Conservation (phyloP, 2,113 vertebrate species). For the Elephantulus edwardii region DNA sequence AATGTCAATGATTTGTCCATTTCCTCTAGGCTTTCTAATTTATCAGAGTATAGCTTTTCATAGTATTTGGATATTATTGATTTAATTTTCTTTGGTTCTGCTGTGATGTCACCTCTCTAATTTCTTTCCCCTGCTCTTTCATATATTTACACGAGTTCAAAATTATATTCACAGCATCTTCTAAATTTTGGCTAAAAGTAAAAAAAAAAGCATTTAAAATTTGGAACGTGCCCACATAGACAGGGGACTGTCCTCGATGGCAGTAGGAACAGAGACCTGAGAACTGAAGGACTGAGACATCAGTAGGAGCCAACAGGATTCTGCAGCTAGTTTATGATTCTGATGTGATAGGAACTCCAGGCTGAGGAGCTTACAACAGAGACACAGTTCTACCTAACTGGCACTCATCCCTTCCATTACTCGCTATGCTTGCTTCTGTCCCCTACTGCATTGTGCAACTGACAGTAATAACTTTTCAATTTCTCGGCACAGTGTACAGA, state of each 20-base stretch:
- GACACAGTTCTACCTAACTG: conserved; percentile 88
- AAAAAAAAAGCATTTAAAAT: conserved; percentile 85
- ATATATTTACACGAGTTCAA: conserved; percentile 98
- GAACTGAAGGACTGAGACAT: conserved; percentile 77
- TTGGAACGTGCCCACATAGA: conserved; percentile 86
- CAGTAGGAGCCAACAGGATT: conserved; percentile 83
- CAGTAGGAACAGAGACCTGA: conserved; percentile 71
- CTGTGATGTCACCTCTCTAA: too few relatives aligned
- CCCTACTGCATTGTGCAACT: conserved; percentile 99
- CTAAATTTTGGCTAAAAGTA: conserved; percentile 90
- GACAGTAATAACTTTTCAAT: conserved; percentile 99
- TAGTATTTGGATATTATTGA: too few relatives aligned
- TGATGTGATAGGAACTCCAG: conserved; percentile 60
- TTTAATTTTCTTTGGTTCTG: too few relatives aligned
- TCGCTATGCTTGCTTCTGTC: conserved; percentile 99
- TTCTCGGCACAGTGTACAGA: conserved; percentile 99
- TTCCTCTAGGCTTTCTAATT: too few relatives aligned
- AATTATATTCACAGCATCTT: conserved; percentile 97
- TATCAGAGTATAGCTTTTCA: too few relatives aligned
- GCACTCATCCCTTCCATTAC: conserved; percentile 99
- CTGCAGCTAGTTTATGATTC: conserved; percentile 85
- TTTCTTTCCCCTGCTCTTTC: too few relatives aligned
- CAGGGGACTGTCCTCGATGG: conserved; percentile 78
- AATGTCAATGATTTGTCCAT: too few relatives aligned
- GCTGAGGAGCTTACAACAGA: conserved; percentile 45